Evolutionary conservation across 2,888 invertebrate genomes (phyloP).

Genomic region (Phortica magna): DNA sequence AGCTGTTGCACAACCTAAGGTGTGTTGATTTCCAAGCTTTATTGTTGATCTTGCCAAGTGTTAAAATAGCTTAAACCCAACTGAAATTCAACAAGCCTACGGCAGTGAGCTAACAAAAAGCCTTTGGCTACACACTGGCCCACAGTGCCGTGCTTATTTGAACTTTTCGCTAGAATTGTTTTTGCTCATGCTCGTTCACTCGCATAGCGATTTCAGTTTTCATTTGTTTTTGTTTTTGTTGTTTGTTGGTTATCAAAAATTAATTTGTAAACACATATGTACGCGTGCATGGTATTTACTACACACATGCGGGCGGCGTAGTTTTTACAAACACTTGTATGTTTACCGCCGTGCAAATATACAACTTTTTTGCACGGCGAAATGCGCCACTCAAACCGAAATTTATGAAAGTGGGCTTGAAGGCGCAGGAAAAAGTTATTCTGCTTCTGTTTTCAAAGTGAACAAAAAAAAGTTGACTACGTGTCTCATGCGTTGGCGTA

Average conservation of each 20-base stretch:
- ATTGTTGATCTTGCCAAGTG: too few species aligned
- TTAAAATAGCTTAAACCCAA: too few species aligned
- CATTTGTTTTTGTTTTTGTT: constrained; percentile 1
- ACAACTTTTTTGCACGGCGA: constrained; percentile 13
- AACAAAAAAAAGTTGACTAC: too few species aligned
- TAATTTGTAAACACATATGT: constrained; percentile 47
- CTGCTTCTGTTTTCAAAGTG: too few species aligned
- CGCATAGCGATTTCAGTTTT: not conserved
- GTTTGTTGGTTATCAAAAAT: constrained; percentile 48
- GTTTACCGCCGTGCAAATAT: constrained; percentile 62
- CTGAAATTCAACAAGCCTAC: too few species aligned
- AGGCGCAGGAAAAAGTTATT: too few species aligned
- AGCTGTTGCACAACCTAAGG: too few species aligned
- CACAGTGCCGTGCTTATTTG: constrained; percentile 16
- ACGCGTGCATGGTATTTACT: not conserved
- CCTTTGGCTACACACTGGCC: not conserved
- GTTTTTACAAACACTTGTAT: constrained; percentile 48
- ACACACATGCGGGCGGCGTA: constrained; percentile 46
- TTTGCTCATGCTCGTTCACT: not conserved
- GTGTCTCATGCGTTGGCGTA: too few species aligned
- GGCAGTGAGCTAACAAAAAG: too few species aligned
- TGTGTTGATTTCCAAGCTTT: too few species aligned
- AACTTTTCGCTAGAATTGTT: constrained; percentile 9
- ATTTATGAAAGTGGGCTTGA: not conserved
- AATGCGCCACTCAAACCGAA: constrained; percentile 14